These are phyloP conservation scores for Mnemiopsis leidyi DNA, from an alignment of 37 sponge, comb jelly and placozoan species.

Conservation along the genomic window DNA sequence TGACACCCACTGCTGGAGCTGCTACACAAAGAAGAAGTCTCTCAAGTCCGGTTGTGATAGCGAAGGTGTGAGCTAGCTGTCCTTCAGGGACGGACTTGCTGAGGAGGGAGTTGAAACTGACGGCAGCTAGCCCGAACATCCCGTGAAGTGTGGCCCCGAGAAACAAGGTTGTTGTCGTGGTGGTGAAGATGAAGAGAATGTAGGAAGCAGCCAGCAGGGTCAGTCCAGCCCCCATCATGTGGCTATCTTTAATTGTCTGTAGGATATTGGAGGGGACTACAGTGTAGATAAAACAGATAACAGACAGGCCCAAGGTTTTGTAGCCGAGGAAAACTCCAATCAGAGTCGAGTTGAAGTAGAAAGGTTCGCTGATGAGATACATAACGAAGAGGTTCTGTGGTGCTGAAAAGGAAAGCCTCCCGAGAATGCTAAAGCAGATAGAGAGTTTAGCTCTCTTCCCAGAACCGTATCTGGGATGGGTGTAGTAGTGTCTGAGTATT, in stretches of 20 bases:
- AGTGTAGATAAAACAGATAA: constrained; percentile 13
- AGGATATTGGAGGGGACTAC: background rate
- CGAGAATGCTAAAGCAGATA: background rate
- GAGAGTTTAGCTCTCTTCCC: background rate
- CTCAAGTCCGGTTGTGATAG: background rate
- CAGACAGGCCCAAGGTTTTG: background rate
- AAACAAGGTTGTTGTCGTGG: background rate
- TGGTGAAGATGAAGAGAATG: background rate
- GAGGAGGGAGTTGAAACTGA: constrained; percentile 56
- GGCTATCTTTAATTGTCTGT: background rate
- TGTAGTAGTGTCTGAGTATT: background rate
- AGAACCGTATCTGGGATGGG: background rate
- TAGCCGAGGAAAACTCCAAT: constrained; percentile 38
- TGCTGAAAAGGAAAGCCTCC: constrained; percentile 9
- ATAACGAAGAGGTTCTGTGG: constrained; percentile 25
- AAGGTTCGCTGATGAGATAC: background rate
- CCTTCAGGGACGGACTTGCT: constrained; percentile 9
- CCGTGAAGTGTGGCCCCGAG: constrained; percentile 34
- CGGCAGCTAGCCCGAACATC: background rate
- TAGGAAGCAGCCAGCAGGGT: background rate
- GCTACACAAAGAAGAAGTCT: background rate
- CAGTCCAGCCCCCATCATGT: constrained; percentile 14
- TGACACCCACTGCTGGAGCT: background rate
- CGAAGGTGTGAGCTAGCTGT: background rate
- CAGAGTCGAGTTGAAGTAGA: background rate